Percentiles rank a stretch among this genome's conserved stretches.
Evolutionary conservation across 1,140 invertebrate genomes (phyloP).

Genomic region (Leptestheria dahalacensis): DNA sequence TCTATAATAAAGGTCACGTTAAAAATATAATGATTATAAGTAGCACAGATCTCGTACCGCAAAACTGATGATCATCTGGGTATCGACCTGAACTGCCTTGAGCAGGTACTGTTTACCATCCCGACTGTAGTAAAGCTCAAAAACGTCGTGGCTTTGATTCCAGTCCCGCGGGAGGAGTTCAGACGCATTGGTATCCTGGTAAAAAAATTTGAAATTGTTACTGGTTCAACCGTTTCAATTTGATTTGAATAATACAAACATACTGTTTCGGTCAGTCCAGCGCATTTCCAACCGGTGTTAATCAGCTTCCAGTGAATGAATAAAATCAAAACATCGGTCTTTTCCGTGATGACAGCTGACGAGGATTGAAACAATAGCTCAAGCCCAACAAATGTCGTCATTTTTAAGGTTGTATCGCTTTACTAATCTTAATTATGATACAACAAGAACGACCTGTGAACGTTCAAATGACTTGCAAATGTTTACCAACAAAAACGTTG

Average conservation of each 20-base stretch:
- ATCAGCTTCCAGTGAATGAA: slow-evolving; percentile 53
- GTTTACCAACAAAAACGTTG: too few species aligned
- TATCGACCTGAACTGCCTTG: slow-evolving; percentile 43
- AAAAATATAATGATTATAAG: slow-evolving; percentile 1
- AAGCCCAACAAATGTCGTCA: not conserved
- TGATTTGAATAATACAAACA: too few species aligned
- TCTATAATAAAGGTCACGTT: slow-evolving; percentile 24
- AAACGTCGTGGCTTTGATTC: slow-evolving; percentile 33
- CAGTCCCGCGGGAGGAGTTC: slow-evolving; percentile 52
- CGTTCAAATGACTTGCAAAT: too few species aligned
- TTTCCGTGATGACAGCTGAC: not conserved
- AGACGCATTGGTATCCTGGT: slow-evolving; percentile 26
- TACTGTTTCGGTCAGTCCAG: slow-evolving; percentile 55
- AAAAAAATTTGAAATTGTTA: not conserved
- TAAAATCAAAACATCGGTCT: not conserved
- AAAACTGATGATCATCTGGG: slow-evolving; percentile 44
- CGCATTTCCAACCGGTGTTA: slow-evolving; percentile 50
- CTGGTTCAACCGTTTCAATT: too few species aligned
- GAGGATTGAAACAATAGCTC: not conserved
- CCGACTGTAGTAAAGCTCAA: slow-evolving; percentile 46
- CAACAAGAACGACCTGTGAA: too few species aligned
- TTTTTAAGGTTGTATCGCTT: too few species aligned
- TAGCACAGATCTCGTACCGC: slow-evolving; percentile 32
- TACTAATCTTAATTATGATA: too few species aligned
- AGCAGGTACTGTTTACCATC: slow-evolving; percentile 47